Conservation (phyloP, 2,113 vertebrate species). For the Ceyx melanurus region DNA sequence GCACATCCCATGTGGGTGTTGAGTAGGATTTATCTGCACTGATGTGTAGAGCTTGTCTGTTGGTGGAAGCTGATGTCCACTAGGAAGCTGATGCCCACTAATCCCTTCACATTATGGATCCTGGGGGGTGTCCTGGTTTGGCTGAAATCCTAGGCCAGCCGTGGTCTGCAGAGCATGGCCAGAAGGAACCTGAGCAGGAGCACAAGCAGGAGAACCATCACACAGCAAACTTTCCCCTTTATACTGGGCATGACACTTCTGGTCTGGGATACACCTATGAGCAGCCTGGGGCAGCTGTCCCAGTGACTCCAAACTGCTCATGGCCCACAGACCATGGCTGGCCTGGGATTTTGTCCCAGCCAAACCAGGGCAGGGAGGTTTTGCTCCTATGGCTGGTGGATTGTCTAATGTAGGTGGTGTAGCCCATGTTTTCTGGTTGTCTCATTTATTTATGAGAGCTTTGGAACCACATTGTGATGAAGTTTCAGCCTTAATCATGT, state of each 20-base stretch:
- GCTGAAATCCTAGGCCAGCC: neutral
- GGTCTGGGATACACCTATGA: neutral
- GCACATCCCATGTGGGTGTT: neutral
- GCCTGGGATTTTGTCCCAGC: neutral
- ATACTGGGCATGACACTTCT: neutral
- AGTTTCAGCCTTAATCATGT: neutral
- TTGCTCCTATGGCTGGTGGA: neutral
- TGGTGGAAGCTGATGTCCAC: neutral
- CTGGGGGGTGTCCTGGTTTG: neutral
- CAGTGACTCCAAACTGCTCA: neutral
- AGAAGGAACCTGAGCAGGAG: neutral
- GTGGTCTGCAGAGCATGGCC: neutral
- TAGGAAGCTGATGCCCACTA: no score
- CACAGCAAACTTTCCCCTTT: neutral
- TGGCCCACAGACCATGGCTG: neutral
- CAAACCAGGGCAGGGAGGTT: neutral
- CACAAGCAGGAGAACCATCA: neutral
- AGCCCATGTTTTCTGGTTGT: neutral
- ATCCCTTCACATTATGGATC: neutral
- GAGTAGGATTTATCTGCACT: fast-evolving
- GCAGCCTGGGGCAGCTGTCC: neutral
- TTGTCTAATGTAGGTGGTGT: neutral
- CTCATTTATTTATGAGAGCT: neutral
- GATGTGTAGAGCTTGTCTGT: neutral
- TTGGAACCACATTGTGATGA: neutral